Evolutionary conservation across 2,888 invertebrate species (phyloP).

Genomic region (Phengaris arion): DNA sequence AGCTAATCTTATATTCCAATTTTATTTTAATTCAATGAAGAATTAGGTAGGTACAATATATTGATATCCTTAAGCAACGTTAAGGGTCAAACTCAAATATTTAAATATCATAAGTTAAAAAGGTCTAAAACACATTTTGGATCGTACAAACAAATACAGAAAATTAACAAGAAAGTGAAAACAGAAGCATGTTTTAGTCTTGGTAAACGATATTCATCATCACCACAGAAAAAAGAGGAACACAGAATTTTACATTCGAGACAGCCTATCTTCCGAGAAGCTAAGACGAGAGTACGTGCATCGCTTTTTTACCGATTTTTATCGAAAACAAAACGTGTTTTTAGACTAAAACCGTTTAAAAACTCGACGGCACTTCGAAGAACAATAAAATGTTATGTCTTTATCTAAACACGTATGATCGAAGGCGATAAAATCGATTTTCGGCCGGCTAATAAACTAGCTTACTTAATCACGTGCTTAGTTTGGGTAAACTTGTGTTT

Average conservation of each 20-base stretch:
- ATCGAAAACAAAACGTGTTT: slow-evolving; percentile 53
- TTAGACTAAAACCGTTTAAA: slow-evolving; percentile 49
- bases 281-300: slow-evolving; percentile 46
- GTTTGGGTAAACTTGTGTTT: slow-evolving; percentile 16
- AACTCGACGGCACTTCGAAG: slow-evolving; percentile 51
- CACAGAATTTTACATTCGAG: slow-evolving; percentile 50
- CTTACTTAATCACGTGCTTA: slow-evolving; percentile 42
- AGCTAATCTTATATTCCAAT: no score
- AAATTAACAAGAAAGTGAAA: slow-evolving; percentile 18
- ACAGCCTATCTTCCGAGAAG: slow-evolving; percentile 46
- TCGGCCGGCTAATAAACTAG: slow-evolving; percentile 36
- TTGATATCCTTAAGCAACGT: no score
- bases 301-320: slow-evolving; percentile 53
- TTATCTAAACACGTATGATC: slow-evolving; percentile 50
- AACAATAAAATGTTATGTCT: slow-evolving; percentile 63
- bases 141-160: neutral
- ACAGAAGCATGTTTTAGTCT: slow-evolving; percentile 12
- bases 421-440: slow-evolving; percentile 48
- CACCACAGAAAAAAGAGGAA: slow-evolving; percentile 47
- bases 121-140: neutral
- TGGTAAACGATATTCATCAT: slow-evolving; percentile 38
- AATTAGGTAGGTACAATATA: no score
- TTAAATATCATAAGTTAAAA: no score
- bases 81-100: no score
- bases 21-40: no score